Base-by-base conservation (phyloP, 2,113 vertebrate genomes). In the Zosterops japonicus region DNA sequence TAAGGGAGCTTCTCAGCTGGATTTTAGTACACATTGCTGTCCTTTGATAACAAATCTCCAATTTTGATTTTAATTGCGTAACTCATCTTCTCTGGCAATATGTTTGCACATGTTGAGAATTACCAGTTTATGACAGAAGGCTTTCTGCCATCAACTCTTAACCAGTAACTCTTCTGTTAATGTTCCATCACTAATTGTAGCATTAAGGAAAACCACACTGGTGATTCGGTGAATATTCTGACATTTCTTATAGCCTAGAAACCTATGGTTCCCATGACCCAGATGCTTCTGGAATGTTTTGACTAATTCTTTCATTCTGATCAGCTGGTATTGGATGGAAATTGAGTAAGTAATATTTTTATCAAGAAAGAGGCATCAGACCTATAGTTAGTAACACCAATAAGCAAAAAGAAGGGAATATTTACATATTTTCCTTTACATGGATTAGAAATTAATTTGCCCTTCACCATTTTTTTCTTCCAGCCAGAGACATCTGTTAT, bases 1-100 rank as follows among this genome's bases (percentile, higher is more conserved):
- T 79, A 60, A 64, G 80, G 83, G 80, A 89, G 64, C 14, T 8
- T 86, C 83, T 96, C 93, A 79, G 92, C 77, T 95, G 86, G 64
- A 49, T 94, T 95, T 90, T 84, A 81, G 68, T 80, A 68, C n/a
- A 24, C 31, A 60, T 39, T 71, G 60, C 86, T 64, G 72, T 82
- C 53, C 76, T 95, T 94, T 78, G 90, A 90, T 95, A 92, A 82
- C 83, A 93, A 86, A 70, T 67, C 71, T 93, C 85, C 76, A 88
- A 46, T 88, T 92, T 91, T 52, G 35, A 49, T 88, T 92, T 90
- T 94, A 90, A 77, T 90, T 94, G 85, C 44, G 11, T 88, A 93
- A 90, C 69, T 89, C 68, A 33, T 83, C 63, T 85, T 71, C 88
- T 92, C 50, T 33, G 87, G 87, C 82, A 93, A 44, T 75, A 53